Evolutionary conservation across 1,140 invertebrate species (phyloP).

Genomic region (Pseudomyrmex concolor): DNA sequence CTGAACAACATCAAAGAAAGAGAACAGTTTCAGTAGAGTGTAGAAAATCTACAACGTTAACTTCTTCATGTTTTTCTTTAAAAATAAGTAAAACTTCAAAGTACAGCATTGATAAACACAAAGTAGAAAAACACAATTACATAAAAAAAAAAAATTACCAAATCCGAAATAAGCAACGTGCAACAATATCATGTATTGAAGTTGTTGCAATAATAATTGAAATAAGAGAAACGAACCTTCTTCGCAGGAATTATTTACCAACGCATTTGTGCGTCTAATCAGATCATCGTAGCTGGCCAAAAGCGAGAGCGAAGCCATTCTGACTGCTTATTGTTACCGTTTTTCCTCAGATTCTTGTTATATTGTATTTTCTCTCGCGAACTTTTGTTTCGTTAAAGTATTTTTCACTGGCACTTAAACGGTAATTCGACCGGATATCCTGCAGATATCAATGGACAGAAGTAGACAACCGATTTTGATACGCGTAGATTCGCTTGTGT

Average conservation of each 20-base stretch:
- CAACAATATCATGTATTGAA: too few relatives aligned
- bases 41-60: neutral
- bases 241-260: constrained; percentile 88
- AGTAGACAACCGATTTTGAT: too few relatives aligned
- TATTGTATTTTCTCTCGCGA: neutral
- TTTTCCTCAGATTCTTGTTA: neutral
- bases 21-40: neutral
- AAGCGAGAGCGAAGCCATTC: constrained; percentile 82
- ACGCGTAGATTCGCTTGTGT: too few relatives aligned
- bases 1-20: constrained; percentile 80
- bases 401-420: too few relatives aligned
- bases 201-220: neutral
- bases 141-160: too few relatives aligned
- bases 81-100: neutral
- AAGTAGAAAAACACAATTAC: too few relatives aligned
- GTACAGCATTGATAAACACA: neutral
- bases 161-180: too few relatives aligned
- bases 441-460: too few relatives aligned
- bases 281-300: constrained; percentile 88
- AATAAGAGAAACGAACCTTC: constrained; percentile 85
- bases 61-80: neutral
- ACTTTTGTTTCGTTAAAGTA: too few relatives aligned
- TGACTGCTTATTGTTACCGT: constrained; percentile 18
- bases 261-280: constrained; percentile 88
- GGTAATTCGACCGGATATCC: too few relatives aligned